A percentile compares a stretch with the other conserved stretches of the same genome.
phyloP scores from a whole-genome alignment of 92 coral and sea anemone species.

The Paragorgia papillata region DNA sequence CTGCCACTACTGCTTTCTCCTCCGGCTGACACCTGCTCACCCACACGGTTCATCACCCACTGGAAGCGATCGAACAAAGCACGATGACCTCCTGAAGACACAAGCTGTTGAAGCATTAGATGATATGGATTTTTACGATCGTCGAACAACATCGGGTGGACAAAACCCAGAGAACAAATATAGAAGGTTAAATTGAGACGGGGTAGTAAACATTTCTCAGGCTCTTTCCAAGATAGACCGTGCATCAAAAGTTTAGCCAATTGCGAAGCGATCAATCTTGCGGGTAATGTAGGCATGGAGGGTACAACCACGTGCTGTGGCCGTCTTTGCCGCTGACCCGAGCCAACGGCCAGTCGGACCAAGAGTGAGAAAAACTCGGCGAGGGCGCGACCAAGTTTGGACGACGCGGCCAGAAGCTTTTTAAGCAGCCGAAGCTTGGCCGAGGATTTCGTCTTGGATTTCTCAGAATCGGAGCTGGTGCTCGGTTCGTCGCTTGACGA shows the following conservation, averaged over 20 bases:
- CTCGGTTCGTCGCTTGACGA: constrained; percentile 7
- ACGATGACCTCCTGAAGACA: constrained; percentile 78
- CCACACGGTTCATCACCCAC: constrained; percentile 66
- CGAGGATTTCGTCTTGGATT: constrained; percentile 67
- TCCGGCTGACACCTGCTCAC: constrained; percentile 28
- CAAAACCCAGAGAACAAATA: constrained; percentile 82
- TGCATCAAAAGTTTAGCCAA: constrained; percentile 73
- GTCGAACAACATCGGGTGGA: constrained; percentile 88
- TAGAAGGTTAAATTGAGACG: constrained; percentile 79
- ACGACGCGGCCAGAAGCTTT: constrained; percentile 81
- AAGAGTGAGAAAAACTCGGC: constrained; percentile 90
- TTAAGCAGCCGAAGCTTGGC: constrained; percentile 75
- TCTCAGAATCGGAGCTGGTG: constrained; percentile 33
- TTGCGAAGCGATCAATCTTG: constrained; percentile 75
- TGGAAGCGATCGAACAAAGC: constrained; percentile 73
- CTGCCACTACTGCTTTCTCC: constrained; percentile 47
- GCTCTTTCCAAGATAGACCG: constrained; percentile 77
- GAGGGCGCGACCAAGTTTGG: constrained; percentile 82
- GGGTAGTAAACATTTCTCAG: constrained; percentile 57
- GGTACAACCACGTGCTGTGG: constrained; percentile 83
- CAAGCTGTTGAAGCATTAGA: constrained; percentile 94
- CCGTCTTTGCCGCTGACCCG: constrained; percentile 94
- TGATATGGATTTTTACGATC: constrained; percentile 97
- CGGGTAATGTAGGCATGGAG: constrained; percentile 79
- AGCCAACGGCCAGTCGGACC: constrained; percentile 82